Percentiles rank a stretch among this genome's conserved stretches.
phyloP scores from a whole-genome alignment of 64 coral and sea anemone genomes.

The Montipora cactus region DNA sequence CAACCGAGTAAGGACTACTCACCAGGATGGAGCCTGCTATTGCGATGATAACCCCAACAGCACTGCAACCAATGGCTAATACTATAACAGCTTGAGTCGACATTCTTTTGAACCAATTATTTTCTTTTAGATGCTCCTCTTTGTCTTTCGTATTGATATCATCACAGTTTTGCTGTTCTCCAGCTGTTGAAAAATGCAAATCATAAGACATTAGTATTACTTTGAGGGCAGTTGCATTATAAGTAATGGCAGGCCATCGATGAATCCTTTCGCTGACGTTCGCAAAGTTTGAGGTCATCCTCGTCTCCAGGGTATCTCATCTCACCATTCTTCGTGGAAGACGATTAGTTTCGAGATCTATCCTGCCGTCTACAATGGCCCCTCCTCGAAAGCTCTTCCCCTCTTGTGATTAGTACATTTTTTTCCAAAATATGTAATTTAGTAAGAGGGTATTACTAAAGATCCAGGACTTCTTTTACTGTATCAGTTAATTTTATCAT shows the following conservation, averaged over 20 bases:
- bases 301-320: too few species aligned
- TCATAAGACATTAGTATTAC: neutral
- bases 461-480: too few species aligned
- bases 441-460: too few species aligned
- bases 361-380: too few species aligned
- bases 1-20: neutral
- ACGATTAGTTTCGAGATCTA: too few species aligned
- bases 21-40: neutral
- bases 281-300: neutral
- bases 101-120: neutral
- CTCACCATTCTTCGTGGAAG: too few species aligned
- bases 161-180: neutral
- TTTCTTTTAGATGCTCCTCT: neutral
- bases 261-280: neutral
- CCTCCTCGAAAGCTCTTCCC: too few species aligned
- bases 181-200: neutral
- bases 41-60: neutral
- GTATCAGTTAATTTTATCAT: too few species aligned
- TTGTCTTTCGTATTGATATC: neutral
- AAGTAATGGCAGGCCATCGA: neutral
- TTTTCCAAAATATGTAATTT: too few species aligned
- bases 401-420: too few species aligned
- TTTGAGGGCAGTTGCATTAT: neutral
- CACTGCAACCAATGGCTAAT: neutral
- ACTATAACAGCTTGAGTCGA: neutral